Base-by-base conservation (phyloP, 1,140 invertebrate species). In the Cydia pomonella region DNA sequence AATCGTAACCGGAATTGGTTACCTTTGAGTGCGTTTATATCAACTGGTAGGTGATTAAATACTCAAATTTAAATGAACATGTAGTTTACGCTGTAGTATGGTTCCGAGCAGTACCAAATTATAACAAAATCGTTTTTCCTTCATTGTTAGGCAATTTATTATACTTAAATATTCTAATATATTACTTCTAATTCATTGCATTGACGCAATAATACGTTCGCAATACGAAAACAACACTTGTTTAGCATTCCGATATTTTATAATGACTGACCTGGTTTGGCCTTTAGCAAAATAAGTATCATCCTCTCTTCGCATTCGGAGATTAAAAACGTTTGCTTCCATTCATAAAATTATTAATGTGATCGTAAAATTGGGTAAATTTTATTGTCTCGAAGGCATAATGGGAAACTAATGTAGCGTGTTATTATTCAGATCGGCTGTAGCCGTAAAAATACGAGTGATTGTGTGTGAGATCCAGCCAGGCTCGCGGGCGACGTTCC, bases 301-400 rank as follows among this genome's bases (percentile, higher is more conserved):
- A 87, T 89, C 87, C 84, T 88, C 84, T 85, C 84, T 80, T 82
- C 80, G 80, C 85, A 85, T 91, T 87, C 84, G 85, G 90, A 81
- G 83, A 83, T 84, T 91, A 84, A 85, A 90, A 89, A 80, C 87
- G 83, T 88, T 90, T 87, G 91, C 88, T 89, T 87, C 89, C 89
- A 91, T 91, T 92, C 89, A 93, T 93, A 93, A 93, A 92, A 93
- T 92, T 93, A 93, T 93, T 93, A 91, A 93, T 93, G 90, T 81
- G 91, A 91, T 93, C 90, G 88, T 93, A 93, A 92, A 93, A 91
- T 91, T 91, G 91, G 86, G 89, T 89, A 91, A 93, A 91, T 93
- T 93, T 93, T 93, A 93, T 93, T 93, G 90, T 92, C 89, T 91
- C 88, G 90, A 86, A 91, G 88, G 85, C 86, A 93, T 93, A 93